Base-by-base conservation (phyloP, 35 echinoderm and acorn worm genomes). In the Holothuria glaberrima region DNA sequence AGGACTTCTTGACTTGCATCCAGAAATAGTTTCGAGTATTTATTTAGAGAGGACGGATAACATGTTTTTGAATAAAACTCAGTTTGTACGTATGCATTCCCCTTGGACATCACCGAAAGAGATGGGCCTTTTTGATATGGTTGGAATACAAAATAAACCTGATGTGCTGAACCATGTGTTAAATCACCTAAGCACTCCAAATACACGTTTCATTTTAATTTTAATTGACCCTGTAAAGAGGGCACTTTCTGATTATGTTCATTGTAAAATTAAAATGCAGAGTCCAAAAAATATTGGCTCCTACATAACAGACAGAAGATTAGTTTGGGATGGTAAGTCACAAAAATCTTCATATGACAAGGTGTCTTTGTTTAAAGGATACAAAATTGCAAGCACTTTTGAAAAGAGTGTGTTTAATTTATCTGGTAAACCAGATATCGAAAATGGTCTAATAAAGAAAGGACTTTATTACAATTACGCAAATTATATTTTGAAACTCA, bases 401-500 rank as follows among this genome's bases (percentile, higher is more conserved):
- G 85, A 87, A 35, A 71, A 71, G 26, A 87, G 85, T 71, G 85
- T 87, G 12, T 30, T 87, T 7, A 87, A 87, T 36, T 31, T 12
- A n/a, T 26, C 30, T 9, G 85, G 85, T 34, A 16, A 87, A 48
- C 17, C 67, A 22, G 85, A 87, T 25, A 19, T 69, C 46, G 30
- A 44, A 36, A 69, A 67, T 19, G 38, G 33, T 30, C 35, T 87
- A 6, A 70, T 87, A 44, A 87, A 22, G 33, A 87, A 69, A 48
- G 85, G 85, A 6, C 12, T 69, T 22, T 87, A 87, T 36, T n/a
- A 16, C 22, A 36, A 67, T 50, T 87, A 87, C 25, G 13, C 70
- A 20, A 41, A 6, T 17, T 18, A 70, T 30, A 48, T 87, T 25
- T 59, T 87, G 13, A 87, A 50, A 21, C 10, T 87, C 18, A 70